Conservation (phyloP, 92 coral and sea anemone species). For the Phenganax subtilis region DNA sequence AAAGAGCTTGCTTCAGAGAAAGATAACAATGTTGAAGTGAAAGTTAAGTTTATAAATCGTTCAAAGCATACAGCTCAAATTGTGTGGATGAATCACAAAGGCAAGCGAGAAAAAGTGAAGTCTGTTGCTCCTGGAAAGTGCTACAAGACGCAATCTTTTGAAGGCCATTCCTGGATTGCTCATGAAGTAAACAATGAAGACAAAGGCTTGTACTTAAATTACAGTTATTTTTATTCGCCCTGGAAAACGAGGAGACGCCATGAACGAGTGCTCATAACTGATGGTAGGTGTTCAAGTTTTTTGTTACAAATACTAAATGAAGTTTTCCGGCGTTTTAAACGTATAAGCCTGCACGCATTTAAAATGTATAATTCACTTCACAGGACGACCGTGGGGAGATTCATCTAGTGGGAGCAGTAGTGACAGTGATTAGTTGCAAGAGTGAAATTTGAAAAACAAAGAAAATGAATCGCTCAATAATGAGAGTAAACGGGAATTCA, state of each 20-base stretch:
- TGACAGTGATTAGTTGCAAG: constrained; percentile 9
- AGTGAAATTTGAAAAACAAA: background rate
- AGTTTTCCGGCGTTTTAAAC: too few relatives aligned
- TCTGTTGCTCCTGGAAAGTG: constrained; percentile 69
- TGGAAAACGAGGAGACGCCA: constrained; percentile 50
- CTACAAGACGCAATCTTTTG: constrained; percentile 71
- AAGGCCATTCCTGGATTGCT: constrained; percentile 84
- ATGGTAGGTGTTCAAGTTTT: constrained; percentile 49
- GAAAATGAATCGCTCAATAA: background rate
- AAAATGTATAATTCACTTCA: background rate
- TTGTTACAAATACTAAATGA: background rate
- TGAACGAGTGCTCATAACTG: constrained; percentile 83
- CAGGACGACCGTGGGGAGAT: constrained; percentile 20
- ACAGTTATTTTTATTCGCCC: constrained; percentile 72
- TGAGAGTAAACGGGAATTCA: background rate
- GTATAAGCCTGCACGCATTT: too few relatives aligned
- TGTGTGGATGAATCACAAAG: constrained; percentile 74
- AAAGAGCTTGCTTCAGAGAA: constrained; percentile 33
- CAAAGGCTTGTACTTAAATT: constrained; percentile 68
- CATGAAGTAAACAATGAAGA: constrained; percentile 60
- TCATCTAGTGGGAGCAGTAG: constrained; percentile 38
- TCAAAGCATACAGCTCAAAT: constrained; percentile 57
- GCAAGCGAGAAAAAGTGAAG: constrained; percentile 68
- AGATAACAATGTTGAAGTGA: constrained; percentile 48
- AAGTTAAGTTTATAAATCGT: constrained; percentile 83